These are phyloP conservation scores for Cliona cf. orientalis DNA, from an alignment of 37 sponge, comb jelly and placozoan genomes.

Conservation along the genomic window DNA sequence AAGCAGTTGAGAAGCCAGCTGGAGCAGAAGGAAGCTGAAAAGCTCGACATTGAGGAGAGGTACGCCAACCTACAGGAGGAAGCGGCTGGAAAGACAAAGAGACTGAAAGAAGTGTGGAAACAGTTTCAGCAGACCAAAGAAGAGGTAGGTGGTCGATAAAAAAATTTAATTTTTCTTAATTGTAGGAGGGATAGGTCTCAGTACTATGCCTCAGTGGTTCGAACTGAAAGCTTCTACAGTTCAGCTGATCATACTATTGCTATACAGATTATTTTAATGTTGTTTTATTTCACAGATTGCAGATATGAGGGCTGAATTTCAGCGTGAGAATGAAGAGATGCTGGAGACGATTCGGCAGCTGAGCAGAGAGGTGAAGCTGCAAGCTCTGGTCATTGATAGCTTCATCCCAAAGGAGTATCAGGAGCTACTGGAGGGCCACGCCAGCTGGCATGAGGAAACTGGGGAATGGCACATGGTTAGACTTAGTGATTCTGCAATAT, in stretches of 20 bases:
- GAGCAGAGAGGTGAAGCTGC: constrained; percentile 77
- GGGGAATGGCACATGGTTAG: constrained; percentile 97
- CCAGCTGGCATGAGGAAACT: constrained; percentile 91
- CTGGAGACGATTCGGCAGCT: constrained; percentile 83
- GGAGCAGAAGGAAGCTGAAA: constrained; percentile 80
- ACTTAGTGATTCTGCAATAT: not conserved
- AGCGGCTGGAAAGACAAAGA: constrained; percentile 84
- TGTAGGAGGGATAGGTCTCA: not conserved
- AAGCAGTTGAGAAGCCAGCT: constrained; percentile 76
- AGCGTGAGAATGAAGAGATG: constrained; percentile 83
- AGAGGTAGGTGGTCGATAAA: constrained; percentile 90
- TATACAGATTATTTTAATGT: not conserved
- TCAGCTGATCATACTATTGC: not conserved
- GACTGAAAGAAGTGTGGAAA: constrained; percentile 91
- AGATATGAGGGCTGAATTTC: constrained; percentile 82
- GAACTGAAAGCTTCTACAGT: not conserved
- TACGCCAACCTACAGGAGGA: constrained; percentile 94
- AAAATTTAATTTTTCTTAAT: not conserved
- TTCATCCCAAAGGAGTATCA: constrained; percentile 88
- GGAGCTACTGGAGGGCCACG: constrained; percentile 74
- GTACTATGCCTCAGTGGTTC: too few species aligned
- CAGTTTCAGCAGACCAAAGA: constrained; percentile 87
- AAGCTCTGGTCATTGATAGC: constrained; percentile 74
- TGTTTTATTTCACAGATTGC: constrained; percentile 61
- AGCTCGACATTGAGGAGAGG: constrained; percentile 86